Base-by-base conservation (phyloP, 2,113 vertebrate genomes). In the Echinops telfairi region DNA sequence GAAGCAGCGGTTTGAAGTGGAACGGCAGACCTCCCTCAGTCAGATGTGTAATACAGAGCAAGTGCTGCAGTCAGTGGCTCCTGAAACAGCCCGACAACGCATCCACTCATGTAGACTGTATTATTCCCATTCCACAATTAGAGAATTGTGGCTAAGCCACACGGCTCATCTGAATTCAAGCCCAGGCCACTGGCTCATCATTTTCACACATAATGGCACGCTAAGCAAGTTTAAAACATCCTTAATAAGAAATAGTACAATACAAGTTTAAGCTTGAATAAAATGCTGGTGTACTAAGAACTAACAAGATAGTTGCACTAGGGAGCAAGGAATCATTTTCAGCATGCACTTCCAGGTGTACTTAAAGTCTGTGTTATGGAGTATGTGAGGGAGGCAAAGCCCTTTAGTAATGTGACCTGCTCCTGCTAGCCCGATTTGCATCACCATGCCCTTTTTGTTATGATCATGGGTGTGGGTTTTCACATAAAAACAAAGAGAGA, bases 111-210 rank as follows among this genome's bases (percentile, higher is more conserved):
- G 22, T 38, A 80, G 40, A 89, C 20, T 70, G 78, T 76, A 82
- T 43, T 85, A 62, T 92, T 71, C 23, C 2, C 6, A 70, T 79
- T 89, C 85, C 57, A 83, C 6, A 89, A 38, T 47, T 90, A 79
- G 29, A 9, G 83, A 83, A 81, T 77, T 77, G 43, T 33, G 15
- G 58, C 27, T 5, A 58, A 31, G 25, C 16, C 43, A 62, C 2
- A 66, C 9, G 91, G 33, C 23, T 53, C 84, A 3, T 11, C 47
- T 53, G 47, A 53, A 53, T 53, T 11, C 47, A 53, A 53, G 10
- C 43, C 43, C 20, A 47, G 36, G 27, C 14, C 11, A 15, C 36
- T 80, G 29, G 27, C 7, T 86, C 36, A 78, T 71, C 53, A 12
- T 88, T 62, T 71, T 47, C 36, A 6, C n/a, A 33, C 8, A 78